Evolutionary conservation across 2,888 invertebrate species (phyloP).

Genomic region (Nephrotoma appendiculata): DNA sequence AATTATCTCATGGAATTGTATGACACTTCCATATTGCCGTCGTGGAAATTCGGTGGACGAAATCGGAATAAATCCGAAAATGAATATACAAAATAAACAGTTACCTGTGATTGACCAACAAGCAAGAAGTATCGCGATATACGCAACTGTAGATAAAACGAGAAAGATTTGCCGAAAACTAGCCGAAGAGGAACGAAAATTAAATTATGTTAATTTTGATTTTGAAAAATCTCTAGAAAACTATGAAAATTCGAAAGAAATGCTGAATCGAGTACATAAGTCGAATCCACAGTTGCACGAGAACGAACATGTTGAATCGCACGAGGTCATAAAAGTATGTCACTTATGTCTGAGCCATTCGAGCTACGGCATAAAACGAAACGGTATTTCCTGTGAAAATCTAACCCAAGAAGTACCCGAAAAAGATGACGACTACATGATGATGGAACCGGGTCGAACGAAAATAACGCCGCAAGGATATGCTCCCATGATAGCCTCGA

Average conservation of each 20-base stretch:
- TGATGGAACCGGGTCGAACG: slow-evolving; percentile 46
- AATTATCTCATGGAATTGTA: neutral
- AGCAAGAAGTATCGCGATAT: slow-evolving; percentile 29
- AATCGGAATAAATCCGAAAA: neutral
- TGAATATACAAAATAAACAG: neutral
- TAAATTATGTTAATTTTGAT: slow-evolving; percentile 54
- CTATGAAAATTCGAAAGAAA: slow-evolving; percentile 61
- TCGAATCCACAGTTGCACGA: neutral
- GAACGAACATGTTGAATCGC: neutral
- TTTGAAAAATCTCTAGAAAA: slow-evolving; percentile 60
- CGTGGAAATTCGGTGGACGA: neutral
- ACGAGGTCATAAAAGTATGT: neutral
- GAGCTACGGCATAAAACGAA: neutral
- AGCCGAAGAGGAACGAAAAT: slow-evolving; percentile 3
- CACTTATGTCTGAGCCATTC: neutral
- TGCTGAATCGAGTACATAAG: slow-evolving; percentile 27
- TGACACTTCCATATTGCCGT: neutral
- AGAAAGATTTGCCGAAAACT: neutral
- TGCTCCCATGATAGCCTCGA: slow-evolving; percentile 56
- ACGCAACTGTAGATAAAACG: neutral
- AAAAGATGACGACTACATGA: slow-evolving; percentile 44
- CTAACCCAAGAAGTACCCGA: neutral
- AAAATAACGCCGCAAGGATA: slow-evolving; percentile 40
- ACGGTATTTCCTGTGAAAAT: neutral
- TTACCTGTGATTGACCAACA: neutral